Evolutionary conservation across 2,888 invertebrate species (phyloP).

Genomic region (Dusona sp.): DNA sequence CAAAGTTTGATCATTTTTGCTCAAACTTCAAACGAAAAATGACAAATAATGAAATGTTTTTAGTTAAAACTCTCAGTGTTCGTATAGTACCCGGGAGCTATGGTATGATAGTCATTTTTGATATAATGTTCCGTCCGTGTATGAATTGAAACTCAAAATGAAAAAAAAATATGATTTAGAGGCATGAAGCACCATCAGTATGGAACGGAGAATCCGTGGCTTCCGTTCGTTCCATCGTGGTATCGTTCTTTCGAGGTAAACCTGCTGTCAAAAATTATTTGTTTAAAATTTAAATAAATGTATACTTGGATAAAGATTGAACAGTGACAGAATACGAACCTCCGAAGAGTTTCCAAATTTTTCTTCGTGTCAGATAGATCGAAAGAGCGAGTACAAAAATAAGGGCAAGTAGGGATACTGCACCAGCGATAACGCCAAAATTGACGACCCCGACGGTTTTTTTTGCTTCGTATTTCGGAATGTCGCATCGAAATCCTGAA

Average conservation of each 20-base stretch:
- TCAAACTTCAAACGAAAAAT: too few species aligned
- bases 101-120: too few species aligned
- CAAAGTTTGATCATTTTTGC: too few species aligned
- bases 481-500: constrained; percentile 15
- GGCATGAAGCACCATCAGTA: constrained; percentile 48
- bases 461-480: background rate
- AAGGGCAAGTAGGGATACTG: background rate
- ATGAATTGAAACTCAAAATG: background rate
- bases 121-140: too few species aligned
- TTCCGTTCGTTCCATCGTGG: constrained; percentile 60
- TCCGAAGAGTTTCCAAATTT: background rate
- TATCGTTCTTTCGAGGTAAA: constrained; percentile 4
- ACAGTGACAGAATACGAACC: background rate
- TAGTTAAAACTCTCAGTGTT: too few species aligned
- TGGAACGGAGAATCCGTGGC: constrained; percentile 59
- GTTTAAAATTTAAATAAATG: background rate
- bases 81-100: too few species aligned
- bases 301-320: background rate
- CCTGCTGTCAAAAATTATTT: background rate
- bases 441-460: background rate
- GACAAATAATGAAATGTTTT: too few species aligned
- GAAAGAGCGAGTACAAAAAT: background rate
- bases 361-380: constrained; percentile 6
- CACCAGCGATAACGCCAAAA: background rate
- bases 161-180: background rate